A percentile compares a stretch with the other conserved stretches of the same genome.
Evolutionary conservation across 2,797 vertebrate genomes (phyloP).

Genomic region (Esox masquinongy): DNA sequence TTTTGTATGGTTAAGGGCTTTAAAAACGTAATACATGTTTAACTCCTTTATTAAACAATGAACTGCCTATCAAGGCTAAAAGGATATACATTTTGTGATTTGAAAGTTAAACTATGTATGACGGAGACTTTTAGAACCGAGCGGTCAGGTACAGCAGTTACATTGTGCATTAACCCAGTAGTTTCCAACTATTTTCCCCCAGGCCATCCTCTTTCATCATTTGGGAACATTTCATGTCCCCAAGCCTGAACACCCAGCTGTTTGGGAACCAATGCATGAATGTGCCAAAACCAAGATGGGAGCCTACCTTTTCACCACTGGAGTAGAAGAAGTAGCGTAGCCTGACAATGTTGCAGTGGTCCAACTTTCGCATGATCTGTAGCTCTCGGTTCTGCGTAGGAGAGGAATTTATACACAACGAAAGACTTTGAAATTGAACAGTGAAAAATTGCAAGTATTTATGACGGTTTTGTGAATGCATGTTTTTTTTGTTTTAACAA

Average conservation of each 20-base stretch:
- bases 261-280: background rate
- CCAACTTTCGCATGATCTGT: conserved; percentile 82
- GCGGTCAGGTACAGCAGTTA: too few species aligned
- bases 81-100: too few species aligned
- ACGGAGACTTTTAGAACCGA: too few species aligned
- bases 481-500: background rate
- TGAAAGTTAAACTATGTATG: too few species aligned
- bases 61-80: too few species aligned
- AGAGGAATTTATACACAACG: background rate
- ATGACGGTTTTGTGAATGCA: background rate
- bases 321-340: conserved; percentile 83
- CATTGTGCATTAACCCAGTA: too few species aligned
- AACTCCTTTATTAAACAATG: too few species aligned
- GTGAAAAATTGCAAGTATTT: background rate
- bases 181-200: too few species aligned
- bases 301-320: conserved; percentile 77
- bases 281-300: background rate
- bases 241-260: too few species aligned
- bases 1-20: too few species aligned
- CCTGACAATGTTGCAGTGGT: conserved; percentile 81
- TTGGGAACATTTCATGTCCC: background rate
- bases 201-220: too few species aligned
- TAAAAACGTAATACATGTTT: too few species aligned
- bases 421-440: background rate
- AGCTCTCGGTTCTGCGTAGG: conserved; percentile 76